Conservation (phyloP, 2,113 vertebrate species). For the Todiramphus saurophagus region DNA sequence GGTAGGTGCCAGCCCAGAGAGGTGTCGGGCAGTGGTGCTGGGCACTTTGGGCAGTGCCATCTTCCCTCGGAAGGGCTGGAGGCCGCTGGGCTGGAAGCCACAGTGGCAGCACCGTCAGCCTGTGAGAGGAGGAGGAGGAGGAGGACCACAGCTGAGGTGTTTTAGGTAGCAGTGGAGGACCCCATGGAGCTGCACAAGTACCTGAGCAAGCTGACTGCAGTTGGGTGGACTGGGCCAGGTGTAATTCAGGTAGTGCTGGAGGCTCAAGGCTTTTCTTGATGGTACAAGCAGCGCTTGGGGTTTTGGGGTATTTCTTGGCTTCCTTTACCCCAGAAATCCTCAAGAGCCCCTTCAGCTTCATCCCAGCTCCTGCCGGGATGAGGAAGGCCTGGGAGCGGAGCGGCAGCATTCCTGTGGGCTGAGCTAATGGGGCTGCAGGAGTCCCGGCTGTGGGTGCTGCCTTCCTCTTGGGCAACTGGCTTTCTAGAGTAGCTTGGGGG, state of each 20-base stretch:
- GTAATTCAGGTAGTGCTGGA: background rate
- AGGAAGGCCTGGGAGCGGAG: background rate
- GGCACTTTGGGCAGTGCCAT: background rate
- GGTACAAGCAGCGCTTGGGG: background rate
- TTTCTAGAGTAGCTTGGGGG: background rate
- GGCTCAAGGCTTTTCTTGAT: background rate
- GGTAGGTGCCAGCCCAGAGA: background rate
- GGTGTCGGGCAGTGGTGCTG: background rate
- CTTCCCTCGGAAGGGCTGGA: background rate
- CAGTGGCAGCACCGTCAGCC: background rate
- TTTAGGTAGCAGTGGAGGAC: background rate
- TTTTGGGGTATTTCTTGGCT: background rate
- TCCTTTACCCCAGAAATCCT: background rate
- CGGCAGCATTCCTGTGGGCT: background rate
- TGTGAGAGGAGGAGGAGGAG: background rate
- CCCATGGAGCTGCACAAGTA: accelerated
- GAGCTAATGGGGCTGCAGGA: background rate
- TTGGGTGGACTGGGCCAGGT: background rate
- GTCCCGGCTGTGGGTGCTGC: background rate
- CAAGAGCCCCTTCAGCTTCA: background rate
- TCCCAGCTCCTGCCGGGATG: background rate
- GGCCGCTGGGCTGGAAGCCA: background rate
- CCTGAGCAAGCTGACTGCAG: accelerated
- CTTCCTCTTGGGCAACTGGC: background rate
- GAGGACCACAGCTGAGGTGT: background rate